Base-by-base conservation (phyloP, 2,888 invertebrate species). In the Crossocerus cetratus region DNA sequence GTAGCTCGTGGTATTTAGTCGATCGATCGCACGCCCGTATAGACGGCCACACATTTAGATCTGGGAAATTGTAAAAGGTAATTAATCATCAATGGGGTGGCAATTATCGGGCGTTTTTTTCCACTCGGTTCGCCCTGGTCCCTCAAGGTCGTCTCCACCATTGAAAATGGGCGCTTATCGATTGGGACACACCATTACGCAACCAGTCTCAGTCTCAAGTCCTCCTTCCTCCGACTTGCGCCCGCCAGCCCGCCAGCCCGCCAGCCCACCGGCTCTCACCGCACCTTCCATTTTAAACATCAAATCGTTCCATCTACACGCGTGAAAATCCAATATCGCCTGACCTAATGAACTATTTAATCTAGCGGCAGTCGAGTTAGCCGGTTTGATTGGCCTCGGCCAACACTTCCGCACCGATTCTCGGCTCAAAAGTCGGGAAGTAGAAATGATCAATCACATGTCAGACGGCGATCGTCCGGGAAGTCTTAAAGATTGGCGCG, bases 1-100 rank as follows among this genome's bases (percentile, higher is more conserved):
- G 32, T 32, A 32, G 32, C 16, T 49, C 49, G 49, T 49, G 59
- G 54, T 65, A 57, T 72, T 70, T 72, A 68, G 68, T 72, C 70
- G 20, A 74, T 70, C 58, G n/a, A 53, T 57, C 42, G 21, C n/a
- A 22, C 22, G 56, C 60, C 45, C 18, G 44, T 54, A 42, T n/a
- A 49, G 14, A 18, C 44, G 32, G 43, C 23, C 58, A 20, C 16
- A 43, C 21, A 32, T 55, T 32, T 23, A 4, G 44, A 21, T 49
- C 5, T 45, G 54, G 62, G 64, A 64, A 69, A 62, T 20, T 16
- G 54, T 43, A 23, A 21, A 43, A 23, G 59, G 56, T 69, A 73
- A 72, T 79, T 79, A 76, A 78, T 76, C 77, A 77, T 42, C 67
- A 59, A 58, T 49, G 22, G 5, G 42, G 53, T 20, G 44, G 45